Base-by-base conservation (phyloP, 23 tunicate species). In the Halocynthia aurantium region DNA sequence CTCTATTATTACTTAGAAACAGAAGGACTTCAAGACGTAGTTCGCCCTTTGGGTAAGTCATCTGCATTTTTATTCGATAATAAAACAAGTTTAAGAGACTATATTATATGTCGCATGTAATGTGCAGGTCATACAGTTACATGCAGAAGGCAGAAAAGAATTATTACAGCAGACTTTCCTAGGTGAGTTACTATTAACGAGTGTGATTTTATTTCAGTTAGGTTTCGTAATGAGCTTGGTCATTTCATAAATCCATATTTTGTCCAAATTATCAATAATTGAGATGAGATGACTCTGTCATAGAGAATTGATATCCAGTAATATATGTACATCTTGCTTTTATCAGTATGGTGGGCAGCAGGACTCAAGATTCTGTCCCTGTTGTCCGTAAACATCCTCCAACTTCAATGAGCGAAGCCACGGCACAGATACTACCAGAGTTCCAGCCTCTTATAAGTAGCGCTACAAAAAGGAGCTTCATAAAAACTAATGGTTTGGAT, bases 1-100 rank as follows among this genome's bases (percentile, higher is more conserved):
- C 76, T 80, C 5, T 80, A 52, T 80, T 56, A 80, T 52, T 69
- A 56, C 31, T 57, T 80, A 6, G 83, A 80, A 70, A 63, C 53
- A 31, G 66, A 55, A 52, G 71, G 76, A 17, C 53, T 56, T 6
- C 50, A 57, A 20, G 76, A 67, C 10, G 55, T 55, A 10, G 76
- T 80, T 6, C 15, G 49, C 22, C 83, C 83, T 13, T 52, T 52
- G 55, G 76, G 83, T 80, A 8, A 56, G 50, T 65, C 49, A 20
- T 58, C 17, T 65, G 70, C 5, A 10, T 65, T 65, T 20, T 15
- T 1, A 65, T 20, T 65, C 0, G 19, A 65, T 10, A 9, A 10
- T 65, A 0, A 65, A 9, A 0, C 31, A 65, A 20, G 22, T 10
- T 65, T 65, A n/a, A 58, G 17, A 13, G 63, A 65, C 31, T 11